These are phyloP conservation scores for Chaetodon auriga DNA, from an alignment of 2,113 vertebrate genomes.

Conservation along the genomic window DNA sequence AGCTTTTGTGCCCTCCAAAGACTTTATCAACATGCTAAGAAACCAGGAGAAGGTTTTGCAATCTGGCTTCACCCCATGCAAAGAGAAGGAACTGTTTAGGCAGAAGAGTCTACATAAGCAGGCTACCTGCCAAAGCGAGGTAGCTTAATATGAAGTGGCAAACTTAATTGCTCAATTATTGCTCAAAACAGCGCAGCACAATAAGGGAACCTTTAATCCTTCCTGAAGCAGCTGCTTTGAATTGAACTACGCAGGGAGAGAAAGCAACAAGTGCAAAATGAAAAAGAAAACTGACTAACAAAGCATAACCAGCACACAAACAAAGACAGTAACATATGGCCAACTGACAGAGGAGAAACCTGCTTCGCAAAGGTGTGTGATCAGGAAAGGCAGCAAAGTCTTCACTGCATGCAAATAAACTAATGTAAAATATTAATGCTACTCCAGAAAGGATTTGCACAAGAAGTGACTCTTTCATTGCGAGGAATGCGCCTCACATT, in stretches of 20 bases:
- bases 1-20: background rate
- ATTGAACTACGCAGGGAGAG: background rate
- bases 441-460: background rate
- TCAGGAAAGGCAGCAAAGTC: background rate
- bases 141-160: constrained; percentile 8
- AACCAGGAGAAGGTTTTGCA: too few relatives aligned
- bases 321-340: background rate
- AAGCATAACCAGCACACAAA: background rate
- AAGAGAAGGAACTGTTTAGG: background rate
- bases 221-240: background rate
- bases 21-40: background rate
- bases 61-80: background rate
- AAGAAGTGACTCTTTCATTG: background rate
- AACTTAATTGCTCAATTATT: background rate
- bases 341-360: background rate
- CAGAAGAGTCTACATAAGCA: background rate
- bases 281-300: background rate
- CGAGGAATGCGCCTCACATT: background rate
- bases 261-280: background rate
- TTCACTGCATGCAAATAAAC: background rate
- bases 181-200: background rate
- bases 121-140: background rate
- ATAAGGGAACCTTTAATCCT: background rate
- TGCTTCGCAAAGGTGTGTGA: too few relatives aligned
- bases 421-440: background rate